Conservation (phyloP, 2,797 vertebrate species). For the Ispidina lecontei region DNA sequence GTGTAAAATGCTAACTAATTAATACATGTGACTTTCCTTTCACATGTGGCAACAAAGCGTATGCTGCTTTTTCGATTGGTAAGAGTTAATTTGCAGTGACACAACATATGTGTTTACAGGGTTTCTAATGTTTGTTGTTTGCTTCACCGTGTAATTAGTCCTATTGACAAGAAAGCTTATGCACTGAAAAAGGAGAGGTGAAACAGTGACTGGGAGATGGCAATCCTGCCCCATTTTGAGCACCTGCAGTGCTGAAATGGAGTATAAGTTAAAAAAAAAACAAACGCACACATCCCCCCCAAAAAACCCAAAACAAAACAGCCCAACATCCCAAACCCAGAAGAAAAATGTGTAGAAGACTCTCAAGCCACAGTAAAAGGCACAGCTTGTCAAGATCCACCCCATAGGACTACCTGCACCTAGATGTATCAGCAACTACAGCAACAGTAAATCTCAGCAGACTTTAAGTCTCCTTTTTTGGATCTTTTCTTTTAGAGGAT, state of each 20-base stretch:
- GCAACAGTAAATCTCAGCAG: not conserved
- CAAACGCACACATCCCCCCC: too few species aligned
- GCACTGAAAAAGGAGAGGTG: not conserved
- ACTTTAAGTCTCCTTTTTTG: not conserved
- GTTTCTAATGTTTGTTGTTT: slow-evolving; percentile 45
- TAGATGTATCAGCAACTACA: not conserved
- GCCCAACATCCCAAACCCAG: not conserved
- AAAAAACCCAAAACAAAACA: not conserved
- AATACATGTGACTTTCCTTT: slow-evolving; percentile 64
- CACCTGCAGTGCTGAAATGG: not conserved
- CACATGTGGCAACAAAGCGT: slow-evolving; percentile 63
- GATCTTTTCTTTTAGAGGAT: not conserved
- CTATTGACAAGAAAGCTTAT: slow-evolving; percentile 42
- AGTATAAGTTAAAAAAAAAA: too few species aligned
- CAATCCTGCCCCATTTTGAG: not conserved
- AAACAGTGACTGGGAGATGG: not conserved
- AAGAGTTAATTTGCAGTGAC: slow-evolving; percentile 72
- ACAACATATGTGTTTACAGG: slow-evolving; percentile 66
- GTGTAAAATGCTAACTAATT: slow-evolving; percentile 51
- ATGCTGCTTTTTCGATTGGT: slow-evolving; percentile 56
- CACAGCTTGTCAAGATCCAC: not conserved
- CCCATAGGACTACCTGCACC: not conserved
- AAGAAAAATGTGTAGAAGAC: not conserved
- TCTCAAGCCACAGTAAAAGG: not conserved
- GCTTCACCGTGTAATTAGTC: slow-evolving; percentile 54